Evolutionary conservation across 2,797 vertebrate species (phyloP).

Genomic region (Schizopygopsis malacanthus): DNA sequence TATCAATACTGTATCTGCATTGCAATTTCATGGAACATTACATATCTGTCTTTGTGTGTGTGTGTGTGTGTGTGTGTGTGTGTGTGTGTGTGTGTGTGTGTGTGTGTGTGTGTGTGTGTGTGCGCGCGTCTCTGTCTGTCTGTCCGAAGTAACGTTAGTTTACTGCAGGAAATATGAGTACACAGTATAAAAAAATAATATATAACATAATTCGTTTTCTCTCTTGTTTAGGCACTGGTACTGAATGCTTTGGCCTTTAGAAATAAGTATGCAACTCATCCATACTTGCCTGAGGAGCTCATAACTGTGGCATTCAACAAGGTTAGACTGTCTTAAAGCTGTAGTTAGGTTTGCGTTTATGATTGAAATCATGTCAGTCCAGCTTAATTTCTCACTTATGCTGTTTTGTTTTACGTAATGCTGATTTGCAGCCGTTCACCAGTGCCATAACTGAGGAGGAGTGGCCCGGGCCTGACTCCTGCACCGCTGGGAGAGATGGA

Average conservation of each 20-base stretch:
- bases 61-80: no score
- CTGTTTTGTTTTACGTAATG: background rate
- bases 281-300: constrained; percentile 84
- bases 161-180: background rate
- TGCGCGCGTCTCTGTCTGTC: background rate
- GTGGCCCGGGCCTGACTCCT: constrained; percentile 77
- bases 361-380: background rate
- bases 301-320: constrained; percentile 61
- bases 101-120: background rate
- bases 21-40: background rate
- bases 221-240: constrained; percentile 74
- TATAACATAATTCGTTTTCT: constrained; percentile 22
- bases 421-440: constrained; percentile 60
- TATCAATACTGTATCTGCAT: background rate
- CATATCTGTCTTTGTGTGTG: no score
- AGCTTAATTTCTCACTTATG: background rate
- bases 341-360: no score
- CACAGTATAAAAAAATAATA: no score
- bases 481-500: constrained; percentile 63
- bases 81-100: background rate
- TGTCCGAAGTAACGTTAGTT: background rate
- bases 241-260: constrained; percentile 84
- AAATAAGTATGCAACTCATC: constrained; percentile 81
- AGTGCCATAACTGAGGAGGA: constrained; percentile 74
- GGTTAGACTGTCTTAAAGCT: background rate